phyloP scores from a whole-genome alignment of 2,888 invertebrate species.

The Cecidostiba fungosa region DNA sequence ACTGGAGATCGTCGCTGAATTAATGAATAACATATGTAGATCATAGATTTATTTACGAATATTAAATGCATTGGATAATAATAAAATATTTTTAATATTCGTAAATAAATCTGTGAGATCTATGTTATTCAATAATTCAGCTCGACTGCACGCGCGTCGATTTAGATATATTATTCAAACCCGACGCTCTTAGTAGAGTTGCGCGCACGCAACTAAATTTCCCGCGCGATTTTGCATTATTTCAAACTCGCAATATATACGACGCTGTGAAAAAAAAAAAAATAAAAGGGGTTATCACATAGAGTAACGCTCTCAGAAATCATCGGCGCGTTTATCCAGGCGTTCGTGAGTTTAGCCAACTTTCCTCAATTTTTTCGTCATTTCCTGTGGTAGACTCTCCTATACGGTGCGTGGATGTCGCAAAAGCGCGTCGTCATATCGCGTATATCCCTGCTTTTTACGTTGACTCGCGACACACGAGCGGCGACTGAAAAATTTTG shows the following conservation, averaged over 20 bases:
- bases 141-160: background rate
- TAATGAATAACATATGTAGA: background rate
- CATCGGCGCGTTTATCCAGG: slow-evolving; percentile 40
- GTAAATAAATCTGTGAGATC: too few relatives aligned
- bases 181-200: too few relatives aligned
- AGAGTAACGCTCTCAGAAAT: slow-evolving; percentile 36
- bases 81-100: too few relatives aligned
- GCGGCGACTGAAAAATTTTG: slow-evolving; percentile 20
- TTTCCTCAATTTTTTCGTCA: slow-evolving; percentile 55
- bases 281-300: background rate
- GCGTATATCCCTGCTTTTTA: background rate
- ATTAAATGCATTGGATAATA: too few relatives aligned
- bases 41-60: background rate
- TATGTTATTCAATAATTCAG: background rate
- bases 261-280: background rate
- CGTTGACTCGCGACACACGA: background rate
- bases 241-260: too few relatives aligned
- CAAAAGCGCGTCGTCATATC: slow-evolving; percentile 54
- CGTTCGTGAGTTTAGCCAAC: slow-evolving; percentile 39
- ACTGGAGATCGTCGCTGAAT: background rate
- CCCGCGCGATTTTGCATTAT: too few relatives aligned
- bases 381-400: slow-evolving; percentile 29
- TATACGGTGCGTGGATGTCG: slow-evolving; percentile 32
- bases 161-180: too few relatives aligned
- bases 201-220: too few relatives aligned